A percentile compares a stretch with the other conserved stretches of the same genome.
Evolutionary conservation across 2,888 invertebrate genomes (phyloP).

Genomic region (Apamea epomidion): DNA sequence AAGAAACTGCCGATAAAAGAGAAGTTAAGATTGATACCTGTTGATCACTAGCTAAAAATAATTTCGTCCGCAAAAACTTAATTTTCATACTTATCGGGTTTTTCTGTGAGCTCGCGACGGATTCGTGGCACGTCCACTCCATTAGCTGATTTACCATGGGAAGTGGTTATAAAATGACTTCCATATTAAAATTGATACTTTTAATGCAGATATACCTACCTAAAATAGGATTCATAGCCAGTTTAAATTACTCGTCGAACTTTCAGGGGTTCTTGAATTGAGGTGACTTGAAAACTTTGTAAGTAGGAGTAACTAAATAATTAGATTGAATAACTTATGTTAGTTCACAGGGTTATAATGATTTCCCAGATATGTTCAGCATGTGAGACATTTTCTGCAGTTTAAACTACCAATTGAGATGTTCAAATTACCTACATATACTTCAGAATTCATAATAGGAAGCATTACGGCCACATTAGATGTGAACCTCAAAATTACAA

Average conservation of each 20-base stretch:
- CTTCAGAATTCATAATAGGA: background rate
- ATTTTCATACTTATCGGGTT: slow-evolving; percentile 75
- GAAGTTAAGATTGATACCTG: slow-evolving; percentile 71
- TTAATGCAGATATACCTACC: slow-evolving; percentile 30
- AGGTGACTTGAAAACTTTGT: slow-evolving; percentile 25
- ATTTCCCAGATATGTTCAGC: slow-evolving; percentile 25
- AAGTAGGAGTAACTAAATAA: slow-evolving; percentile 4
- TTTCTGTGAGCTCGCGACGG: slow-evolving; percentile 61
- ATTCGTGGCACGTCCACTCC: slow-evolving; percentile 81
- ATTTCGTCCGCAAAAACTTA: slow-evolving; percentile 72
- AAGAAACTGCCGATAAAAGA: slow-evolving; percentile 30
- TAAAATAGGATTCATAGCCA: slow-evolving; percentile 11
- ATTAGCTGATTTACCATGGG: slow-evolving; percentile 83
- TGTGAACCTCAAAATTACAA: slow-evolving; percentile 9
- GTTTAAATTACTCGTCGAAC: slow-evolving; percentile 13
- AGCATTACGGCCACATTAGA: background rate
- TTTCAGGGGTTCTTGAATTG: slow-evolving; percentile 8
- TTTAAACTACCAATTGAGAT: background rate
- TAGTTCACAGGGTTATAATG: slow-evolving; percentile 20
- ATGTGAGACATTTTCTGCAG: slow-evolving; percentile 4
- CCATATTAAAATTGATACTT: slow-evolving; percentile 70
- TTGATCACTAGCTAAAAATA: slow-evolving; percentile 75
- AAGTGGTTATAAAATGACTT: slow-evolving; percentile 74
- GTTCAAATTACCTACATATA: background rate
- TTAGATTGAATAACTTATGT: slow-evolving; percentile 39